Evolutionary conservation across 2,113 vertebrate genomes (phyloP).

Genomic region (Mirza zaza): DNA sequence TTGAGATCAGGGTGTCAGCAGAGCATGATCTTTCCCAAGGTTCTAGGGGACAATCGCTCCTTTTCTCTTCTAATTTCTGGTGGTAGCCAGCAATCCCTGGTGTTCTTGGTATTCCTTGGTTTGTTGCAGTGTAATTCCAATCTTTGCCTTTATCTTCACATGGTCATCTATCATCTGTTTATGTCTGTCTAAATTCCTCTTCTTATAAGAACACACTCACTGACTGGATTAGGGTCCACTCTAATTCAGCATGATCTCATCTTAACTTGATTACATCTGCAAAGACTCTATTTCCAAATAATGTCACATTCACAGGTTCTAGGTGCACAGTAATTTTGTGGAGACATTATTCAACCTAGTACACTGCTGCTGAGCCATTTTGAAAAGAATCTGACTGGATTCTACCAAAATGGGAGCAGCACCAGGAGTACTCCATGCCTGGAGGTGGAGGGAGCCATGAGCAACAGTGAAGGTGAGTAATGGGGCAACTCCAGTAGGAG

Average conservation of each 20-base stretch:
- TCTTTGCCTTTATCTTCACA: not conserved
- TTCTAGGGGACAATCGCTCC: not conserved
- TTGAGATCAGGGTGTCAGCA: not conserved
- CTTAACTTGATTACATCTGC: not conserved
- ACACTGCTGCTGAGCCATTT: not conserved
- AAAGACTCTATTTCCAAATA: constrained; percentile 1
- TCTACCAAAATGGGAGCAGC: not conserved
- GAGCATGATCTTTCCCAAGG: not conserved
- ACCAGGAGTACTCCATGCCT: not conserved
- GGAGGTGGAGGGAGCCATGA: not conserved
- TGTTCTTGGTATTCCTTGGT: not conserved
- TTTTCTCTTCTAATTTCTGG: not conserved
- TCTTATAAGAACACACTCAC: not conserved
- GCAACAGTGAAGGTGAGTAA: not conserved
- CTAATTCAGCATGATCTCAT: not conserved
- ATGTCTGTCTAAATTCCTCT: not conserved
- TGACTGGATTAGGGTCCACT: not conserved
- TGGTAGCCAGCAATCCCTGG: not conserved
- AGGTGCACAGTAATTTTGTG: not conserved
- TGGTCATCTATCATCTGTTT: not conserved
- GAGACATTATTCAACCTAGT: not conserved
- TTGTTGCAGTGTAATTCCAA: not conserved
- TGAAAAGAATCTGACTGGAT: not conserved
- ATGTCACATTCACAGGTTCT: not conserved
- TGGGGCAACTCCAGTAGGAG: not conserved